These are phyloP conservation scores for Prionace glauca DNA, from an alignment of 2,797 vertebrate genomes.

Conservation along the genomic window DNA sequence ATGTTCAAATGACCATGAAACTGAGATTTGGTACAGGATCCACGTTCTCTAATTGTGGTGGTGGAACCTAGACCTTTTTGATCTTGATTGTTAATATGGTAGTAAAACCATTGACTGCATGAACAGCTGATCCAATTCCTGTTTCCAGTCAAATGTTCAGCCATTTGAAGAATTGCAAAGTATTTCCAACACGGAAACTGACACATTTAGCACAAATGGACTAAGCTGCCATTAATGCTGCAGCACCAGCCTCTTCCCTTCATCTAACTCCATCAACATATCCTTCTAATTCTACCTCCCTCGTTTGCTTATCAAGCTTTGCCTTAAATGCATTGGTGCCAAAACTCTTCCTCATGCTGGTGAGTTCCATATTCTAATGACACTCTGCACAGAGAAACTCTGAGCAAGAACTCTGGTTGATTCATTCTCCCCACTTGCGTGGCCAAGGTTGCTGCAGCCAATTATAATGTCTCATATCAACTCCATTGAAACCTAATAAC, in stretches of 20 bases:
- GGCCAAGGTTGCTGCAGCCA: background rate
- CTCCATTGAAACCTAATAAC: background rate
- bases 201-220: background rate
- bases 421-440: background rate
- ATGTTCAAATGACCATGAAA: too few species aligned
- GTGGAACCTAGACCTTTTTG: too few species aligned
- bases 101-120: background rate
- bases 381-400: background rate
- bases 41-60: too few species aligned
- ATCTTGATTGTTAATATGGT: too few species aligned
- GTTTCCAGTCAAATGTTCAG: too few species aligned
- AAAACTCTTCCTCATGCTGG: background rate
- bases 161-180: background rate
- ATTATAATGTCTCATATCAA: background rate
- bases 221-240: background rate
- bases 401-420: background rate
- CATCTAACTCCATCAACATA: background rate
- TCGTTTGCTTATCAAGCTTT: background rate
- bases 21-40: too few species aligned
- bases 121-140: background rate
- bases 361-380: background rate
- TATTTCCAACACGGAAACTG: background rate
- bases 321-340: background rate
- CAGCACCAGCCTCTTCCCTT: background rate
- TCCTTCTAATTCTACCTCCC: background rate